These are phyloP conservation scores for Crematogaster levior DNA, from an alignment of 2,888 invertebrate species.

Conservation along the genomic window DNA sequence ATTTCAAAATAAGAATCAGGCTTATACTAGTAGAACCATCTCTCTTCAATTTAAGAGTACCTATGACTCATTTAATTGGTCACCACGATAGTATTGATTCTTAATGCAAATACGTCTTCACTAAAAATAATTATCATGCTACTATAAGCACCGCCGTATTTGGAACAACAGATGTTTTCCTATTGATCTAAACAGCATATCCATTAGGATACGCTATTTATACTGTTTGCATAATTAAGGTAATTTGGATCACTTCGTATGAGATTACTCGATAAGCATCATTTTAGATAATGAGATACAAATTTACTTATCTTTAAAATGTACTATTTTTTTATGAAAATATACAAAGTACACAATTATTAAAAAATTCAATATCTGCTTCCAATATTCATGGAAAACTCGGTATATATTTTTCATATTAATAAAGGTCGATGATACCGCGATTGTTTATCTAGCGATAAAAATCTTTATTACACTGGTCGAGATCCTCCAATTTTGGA, in stretches of 20 bases:
- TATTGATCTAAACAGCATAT: too few relatives aligned
- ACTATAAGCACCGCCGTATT: background rate
- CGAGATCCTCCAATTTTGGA: slow-evolving; percentile 54
- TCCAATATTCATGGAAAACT: background rate
- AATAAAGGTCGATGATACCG: background rate
- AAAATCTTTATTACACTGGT: slow-evolving; percentile 29
- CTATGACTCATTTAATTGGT: slow-evolving; percentile 9
- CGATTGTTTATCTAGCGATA: slow-evolving; percentile 46
- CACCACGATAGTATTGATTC: background rate
- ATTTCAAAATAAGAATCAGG: slow-evolving; percentile 58
- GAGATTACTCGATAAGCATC: background rate
- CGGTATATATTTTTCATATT: background rate
- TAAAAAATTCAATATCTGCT: background rate
- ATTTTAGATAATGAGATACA: background rate
- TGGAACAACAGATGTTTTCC: slow-evolving; percentile 15
- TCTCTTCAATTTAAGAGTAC: background rate
- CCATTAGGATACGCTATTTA: background rate
- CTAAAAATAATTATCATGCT: slow-evolving; percentile 16
- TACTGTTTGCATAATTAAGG: slow-evolving; percentile 7
- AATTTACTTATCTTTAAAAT: slow-evolving; percentile 7
- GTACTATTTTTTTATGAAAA: background rate
- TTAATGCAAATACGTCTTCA: slow-evolving; percentile 7
- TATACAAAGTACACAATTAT: background rate
- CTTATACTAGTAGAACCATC: background rate
- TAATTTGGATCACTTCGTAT: background rate